Conservation (phyloP, 2,888 invertebrate genomes). For the Stenichneumon culpator region DNA sequence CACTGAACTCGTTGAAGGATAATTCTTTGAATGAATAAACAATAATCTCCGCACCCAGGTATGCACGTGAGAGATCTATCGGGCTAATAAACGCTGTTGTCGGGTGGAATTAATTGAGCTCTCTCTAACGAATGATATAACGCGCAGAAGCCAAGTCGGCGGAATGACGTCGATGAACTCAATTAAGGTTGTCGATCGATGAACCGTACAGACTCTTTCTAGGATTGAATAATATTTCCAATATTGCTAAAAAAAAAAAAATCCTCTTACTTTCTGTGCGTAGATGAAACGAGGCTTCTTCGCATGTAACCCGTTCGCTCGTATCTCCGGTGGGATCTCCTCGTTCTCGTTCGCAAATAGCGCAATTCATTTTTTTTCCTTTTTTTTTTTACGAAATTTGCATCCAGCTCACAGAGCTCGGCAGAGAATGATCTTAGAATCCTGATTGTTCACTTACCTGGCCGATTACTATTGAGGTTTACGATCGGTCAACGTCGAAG, state of each 20-base stretch:
- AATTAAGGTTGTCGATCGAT: constrained; percentile 65
- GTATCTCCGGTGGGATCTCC: constrained; percentile 36
- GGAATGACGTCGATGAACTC: constrained; percentile 62
- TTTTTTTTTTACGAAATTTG: constrained; percentile 65
- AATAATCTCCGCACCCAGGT: constrained; percentile 76
- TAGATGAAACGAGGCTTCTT: not conserved
- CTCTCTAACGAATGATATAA: constrained; percentile 48
- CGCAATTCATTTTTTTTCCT: constrained; percentile 52
- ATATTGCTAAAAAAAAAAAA: not conserved
- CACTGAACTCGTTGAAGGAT: constrained; percentile 83
- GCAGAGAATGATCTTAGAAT: constrained; percentile 73
- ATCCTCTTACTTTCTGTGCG: not conserved
- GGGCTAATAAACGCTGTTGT: constrained; percentile 60
- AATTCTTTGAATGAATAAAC: constrained; percentile 82
- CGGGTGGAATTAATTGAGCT: constrained; percentile 59
- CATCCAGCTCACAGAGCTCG: constrained; percentile 66
- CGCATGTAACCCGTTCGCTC: constrained; percentile 2
- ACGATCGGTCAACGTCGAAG: constrained; percentile 67
- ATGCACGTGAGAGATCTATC: constrained; percentile 53
- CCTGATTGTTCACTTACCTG: constrained; percentile 67
- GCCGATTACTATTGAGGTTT: constrained; percentile 72
- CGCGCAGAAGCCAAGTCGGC: constrained; percentile 41
- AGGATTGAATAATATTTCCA: constrained; percentile 11
- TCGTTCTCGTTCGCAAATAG: constrained; percentile 66
- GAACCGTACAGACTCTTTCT: constrained; percentile 45